Percentiles rank a stretch among this genome's conserved stretches.
phyloP scores from a whole-genome alignment of 2,797 vertebrate species.

The Cottoperca gobio region DNA sequence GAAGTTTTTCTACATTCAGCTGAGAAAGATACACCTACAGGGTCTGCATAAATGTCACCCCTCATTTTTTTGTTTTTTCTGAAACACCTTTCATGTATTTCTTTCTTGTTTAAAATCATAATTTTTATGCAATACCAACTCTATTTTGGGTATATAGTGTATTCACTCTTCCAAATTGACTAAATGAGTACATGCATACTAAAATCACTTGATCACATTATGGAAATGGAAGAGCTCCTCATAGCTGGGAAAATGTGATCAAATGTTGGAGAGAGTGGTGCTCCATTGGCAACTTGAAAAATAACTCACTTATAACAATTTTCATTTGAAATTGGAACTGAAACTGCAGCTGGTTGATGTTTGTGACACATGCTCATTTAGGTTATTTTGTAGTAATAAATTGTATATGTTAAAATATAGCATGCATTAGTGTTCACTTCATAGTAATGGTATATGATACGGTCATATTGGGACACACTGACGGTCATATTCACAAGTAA shows the following conservation, averaged over 20 bases:
- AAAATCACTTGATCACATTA: slow-evolving; percentile 10
- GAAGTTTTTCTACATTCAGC: slow-evolving; percentile 24
- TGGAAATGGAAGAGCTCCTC: slow-evolving; percentile 10
- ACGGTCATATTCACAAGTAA: background rate
- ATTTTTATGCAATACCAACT: background rate
- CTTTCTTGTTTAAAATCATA: background rate
- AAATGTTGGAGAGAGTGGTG: background rate
- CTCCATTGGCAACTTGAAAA: background rate
- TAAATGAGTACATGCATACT: background rate
- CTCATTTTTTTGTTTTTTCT: background rate
- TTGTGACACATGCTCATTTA: background rate
- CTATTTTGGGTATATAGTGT: background rate
- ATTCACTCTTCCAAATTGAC: background rate
- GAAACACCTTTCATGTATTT: background rate
- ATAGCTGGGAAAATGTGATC: background rate
- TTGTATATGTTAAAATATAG: background rate
- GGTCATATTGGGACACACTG: background rate
- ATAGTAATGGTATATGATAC: background rate
- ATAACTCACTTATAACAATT: background rate
- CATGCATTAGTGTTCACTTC: background rate
- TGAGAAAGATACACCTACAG: slow-evolving; percentile 24
- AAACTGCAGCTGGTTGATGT: background rate
- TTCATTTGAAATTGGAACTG: background rate
- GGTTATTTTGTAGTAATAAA: background rate
- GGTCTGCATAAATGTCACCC: slow-evolving; percentile 2